These are phyloP conservation scores for Eurypyga helias DNA, from an alignment of 2,113 vertebrate species.

Conservation along the genomic window DNA sequence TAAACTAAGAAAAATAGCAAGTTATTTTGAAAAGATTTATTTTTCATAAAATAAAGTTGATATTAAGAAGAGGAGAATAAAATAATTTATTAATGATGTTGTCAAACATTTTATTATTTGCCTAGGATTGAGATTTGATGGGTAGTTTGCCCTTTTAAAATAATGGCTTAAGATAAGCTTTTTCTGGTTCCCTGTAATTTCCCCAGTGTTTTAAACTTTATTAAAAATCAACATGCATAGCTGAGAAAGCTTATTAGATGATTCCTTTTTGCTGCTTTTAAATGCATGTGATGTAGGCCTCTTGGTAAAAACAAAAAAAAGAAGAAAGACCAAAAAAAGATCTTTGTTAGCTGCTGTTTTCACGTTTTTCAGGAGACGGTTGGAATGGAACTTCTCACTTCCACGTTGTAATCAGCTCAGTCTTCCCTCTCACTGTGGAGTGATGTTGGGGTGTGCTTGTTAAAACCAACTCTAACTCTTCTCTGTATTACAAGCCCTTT, in stretches of 20 bases:
- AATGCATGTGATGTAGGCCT: not conserved
- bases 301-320: not conserved
- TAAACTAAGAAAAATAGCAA: not conserved
- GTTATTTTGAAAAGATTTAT: not conserved
- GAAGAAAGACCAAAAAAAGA: not conserved
- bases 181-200: not conserved
- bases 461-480: not conserved
- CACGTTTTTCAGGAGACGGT: not conserved
- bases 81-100: slow-evolving; percentile 18
- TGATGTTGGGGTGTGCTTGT: rapidly evolving
- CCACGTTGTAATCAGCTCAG: not conserved
- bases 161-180: not conserved
- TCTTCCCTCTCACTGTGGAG: not conserved
- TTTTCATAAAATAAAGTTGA: not conserved
- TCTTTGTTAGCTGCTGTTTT: not conserved
- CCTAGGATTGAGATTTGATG: not conserved
- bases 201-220: slow-evolving; percentile 10
- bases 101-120: slow-evolving; percentile 1
- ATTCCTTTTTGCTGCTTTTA: not conserved
- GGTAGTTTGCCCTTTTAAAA: slow-evolving; percentile 11
- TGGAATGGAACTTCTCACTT: not conserved
- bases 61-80: not conserved
- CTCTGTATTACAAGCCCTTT: not conserved
- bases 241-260: not conserved
- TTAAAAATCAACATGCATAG: slow-evolving; percentile 4